Conservation (phyloP, 2,113 vertebrate genomes). For the Cavia aperea region DNA sequence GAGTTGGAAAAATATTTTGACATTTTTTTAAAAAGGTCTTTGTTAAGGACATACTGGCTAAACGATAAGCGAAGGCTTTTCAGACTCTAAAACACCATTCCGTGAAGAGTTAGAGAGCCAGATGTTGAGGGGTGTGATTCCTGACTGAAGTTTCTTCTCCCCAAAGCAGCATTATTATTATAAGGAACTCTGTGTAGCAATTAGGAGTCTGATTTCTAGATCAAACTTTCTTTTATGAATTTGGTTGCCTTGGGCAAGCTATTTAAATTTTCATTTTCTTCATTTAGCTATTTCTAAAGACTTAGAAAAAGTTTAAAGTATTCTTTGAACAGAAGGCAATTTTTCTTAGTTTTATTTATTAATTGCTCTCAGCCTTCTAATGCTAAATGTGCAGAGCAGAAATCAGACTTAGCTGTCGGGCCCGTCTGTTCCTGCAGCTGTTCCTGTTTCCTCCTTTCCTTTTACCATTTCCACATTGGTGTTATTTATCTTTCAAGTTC, state of each 20-base stretch:
- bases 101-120: background rate
- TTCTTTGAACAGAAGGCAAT: background rate
- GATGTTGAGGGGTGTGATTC: background rate
- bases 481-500: background rate
- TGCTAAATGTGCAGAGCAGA: background rate
- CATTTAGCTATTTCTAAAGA: background rate
- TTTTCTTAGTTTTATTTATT: background rate
- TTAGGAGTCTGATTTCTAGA: background rate
- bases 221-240: background rate
- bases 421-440: background rate
- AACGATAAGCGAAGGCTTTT: conserved; percentile 12
- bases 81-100: background rate
- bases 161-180: background rate
- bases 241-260: background rate
- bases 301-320: background rate
- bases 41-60: background rate
- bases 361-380: too few species aligned
- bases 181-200: background rate
- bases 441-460: background rate
- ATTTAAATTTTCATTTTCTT: background rate
- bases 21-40: background rate
- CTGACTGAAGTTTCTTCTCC: background rate
- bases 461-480: background rate
- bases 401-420: background rate
- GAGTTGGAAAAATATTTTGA: conserved; percentile 41